Evolutionary conservation across 2,113 vertebrate genomes (phyloP).

Genomic region (Rhinolophus sinicus): DNA sequence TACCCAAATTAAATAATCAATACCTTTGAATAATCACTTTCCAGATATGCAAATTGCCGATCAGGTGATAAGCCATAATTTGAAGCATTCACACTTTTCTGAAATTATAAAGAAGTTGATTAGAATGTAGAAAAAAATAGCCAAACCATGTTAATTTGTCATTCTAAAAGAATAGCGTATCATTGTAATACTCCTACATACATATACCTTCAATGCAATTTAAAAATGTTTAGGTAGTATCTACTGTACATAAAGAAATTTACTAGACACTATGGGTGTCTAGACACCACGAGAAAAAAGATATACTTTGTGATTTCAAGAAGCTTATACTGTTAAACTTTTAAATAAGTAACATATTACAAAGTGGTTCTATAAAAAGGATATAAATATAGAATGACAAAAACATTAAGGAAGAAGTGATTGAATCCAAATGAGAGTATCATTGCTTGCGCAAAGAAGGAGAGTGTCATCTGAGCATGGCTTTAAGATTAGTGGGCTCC

Average conservation of each 20-base stretch:
- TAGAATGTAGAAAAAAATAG: slow-evolving; percentile 63
- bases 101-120: slow-evolving; percentile 79
- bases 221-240: not conserved
- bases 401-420: not conserved
- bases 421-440: not conserved
- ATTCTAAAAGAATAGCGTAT: not conserved
- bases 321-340: not conserved
- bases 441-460: not conserved
- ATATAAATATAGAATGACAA: not conserved
- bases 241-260: not conserved
- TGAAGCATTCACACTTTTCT: slow-evolving; percentile 93
- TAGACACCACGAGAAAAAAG: not conserved
- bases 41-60: slow-evolving; percentile 90
- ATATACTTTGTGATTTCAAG: not conserved
- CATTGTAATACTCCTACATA: not conserved
- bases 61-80: slow-evolving; percentile 92
- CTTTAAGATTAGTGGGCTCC: not conserved
- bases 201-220: not conserved
- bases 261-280: not conserved
- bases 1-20: slow-evolving; percentile 49
- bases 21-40: slow-evolving; percentile 98
- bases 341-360: not conserved
- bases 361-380: not conserved
- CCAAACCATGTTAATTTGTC: not conserved
- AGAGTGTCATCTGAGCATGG: not conserved